Conservation (phyloP, 2,797 vertebrate genomes). For the Rhinella marina region DNA sequence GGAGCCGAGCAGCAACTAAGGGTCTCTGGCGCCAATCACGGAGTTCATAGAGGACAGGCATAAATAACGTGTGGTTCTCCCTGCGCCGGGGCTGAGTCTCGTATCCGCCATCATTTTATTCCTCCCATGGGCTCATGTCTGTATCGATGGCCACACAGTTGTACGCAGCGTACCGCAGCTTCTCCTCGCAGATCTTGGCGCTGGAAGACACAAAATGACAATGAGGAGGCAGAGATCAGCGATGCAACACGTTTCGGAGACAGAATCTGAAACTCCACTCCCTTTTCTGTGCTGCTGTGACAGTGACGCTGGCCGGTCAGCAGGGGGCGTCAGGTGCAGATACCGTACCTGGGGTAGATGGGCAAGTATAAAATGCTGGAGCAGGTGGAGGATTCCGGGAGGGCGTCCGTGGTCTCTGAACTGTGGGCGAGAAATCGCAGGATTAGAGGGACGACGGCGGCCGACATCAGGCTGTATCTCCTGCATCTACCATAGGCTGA, state of each 20-base stretch:
- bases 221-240: background rate
- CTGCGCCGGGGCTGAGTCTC: background rate
- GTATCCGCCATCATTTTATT: slow-evolving; percentile 73
- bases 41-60: background rate
- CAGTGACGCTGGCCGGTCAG: background rate
- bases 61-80: background rate
- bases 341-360: slow-evolving; percentile 88
- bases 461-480: background rate
- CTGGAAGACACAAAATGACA: slow-evolving; percentile 69
- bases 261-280: background rate
- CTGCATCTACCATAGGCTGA: background rate
- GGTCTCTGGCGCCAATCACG: background rate
- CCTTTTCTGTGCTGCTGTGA: background rate
- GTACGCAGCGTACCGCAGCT: slow-evolving; percentile 95
- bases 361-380: slow-evolving; percentile 96
- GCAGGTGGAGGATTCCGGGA: slow-evolving; percentile 96
- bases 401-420: slow-evolving; percentile 90
- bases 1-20: background rate
- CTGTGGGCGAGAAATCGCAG: slow-evolving; percentile 68
- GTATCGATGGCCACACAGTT: slow-evolving; percentile 98
- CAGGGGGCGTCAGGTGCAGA: background rate
- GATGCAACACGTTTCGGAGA: too few relatives aligned
- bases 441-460: background rate
- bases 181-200: slow-evolving; percentile 95
- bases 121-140: slow-evolving; percentile 97